A percentile compares a stretch with the other conserved stretches of the same genome.
phyloP scores from a whole-genome alignment of 2,797 vertebrate genomes.

The Rhinatrema bivittatum region DNA sequence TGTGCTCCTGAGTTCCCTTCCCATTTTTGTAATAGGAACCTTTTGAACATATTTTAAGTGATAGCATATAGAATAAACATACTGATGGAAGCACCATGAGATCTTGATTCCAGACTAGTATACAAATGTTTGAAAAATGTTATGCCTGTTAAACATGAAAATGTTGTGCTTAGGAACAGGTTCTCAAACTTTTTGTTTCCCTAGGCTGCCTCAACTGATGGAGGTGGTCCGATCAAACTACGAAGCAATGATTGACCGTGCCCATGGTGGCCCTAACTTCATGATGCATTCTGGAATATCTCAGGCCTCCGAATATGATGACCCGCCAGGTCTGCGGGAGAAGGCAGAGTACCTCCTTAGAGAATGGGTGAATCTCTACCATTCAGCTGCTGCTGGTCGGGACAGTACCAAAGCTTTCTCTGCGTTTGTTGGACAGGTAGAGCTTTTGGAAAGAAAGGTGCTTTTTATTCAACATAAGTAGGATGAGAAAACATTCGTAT shows the following conservation, averaged over 20 bases:
- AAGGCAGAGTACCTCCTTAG: slow-evolving; percentile 96
- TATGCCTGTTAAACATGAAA: too few relatives aligned
- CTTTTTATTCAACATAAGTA: slow-evolving; percentile 67
- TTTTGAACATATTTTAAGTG: too few relatives aligned
- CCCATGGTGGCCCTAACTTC: slow-evolving; percentile 95
- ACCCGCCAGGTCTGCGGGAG: slow-evolving; percentile 92
- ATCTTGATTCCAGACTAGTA: too few relatives aligned
- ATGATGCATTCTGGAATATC: slow-evolving; percentile 99
- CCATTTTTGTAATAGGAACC: too few relatives aligned
- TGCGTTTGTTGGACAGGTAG: slow-evolving; percentile 97
- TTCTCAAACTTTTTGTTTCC: too few relatives aligned
- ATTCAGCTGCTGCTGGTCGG: slow-evolving; percentile 93
- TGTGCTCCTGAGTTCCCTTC: too few relatives aligned
- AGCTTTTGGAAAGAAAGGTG: slow-evolving; percentile 64
- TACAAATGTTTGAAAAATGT: too few relatives aligned
- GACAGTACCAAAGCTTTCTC: slow-evolving; percentile 99
- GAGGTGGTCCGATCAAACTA: slow-evolving; percentile 97
- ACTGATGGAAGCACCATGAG: too few relatives aligned
- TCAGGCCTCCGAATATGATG: slow-evolving; percentile 96
- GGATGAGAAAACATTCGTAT: slow-evolving; percentile 49
- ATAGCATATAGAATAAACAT: too few relatives aligned
- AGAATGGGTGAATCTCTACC: slow-evolving; percentile 98
- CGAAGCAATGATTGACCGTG: slow-evolving; percentile 97
- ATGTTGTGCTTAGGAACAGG: too few relatives aligned
- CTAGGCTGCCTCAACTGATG: slow-evolving; percentile 94